Evolutionary conservation across 37 sponge, comb jelly and placozoan species (phyloP), one percentile per base, ranked within the genome.

Genomic region (Geodia barretti): DNA sequence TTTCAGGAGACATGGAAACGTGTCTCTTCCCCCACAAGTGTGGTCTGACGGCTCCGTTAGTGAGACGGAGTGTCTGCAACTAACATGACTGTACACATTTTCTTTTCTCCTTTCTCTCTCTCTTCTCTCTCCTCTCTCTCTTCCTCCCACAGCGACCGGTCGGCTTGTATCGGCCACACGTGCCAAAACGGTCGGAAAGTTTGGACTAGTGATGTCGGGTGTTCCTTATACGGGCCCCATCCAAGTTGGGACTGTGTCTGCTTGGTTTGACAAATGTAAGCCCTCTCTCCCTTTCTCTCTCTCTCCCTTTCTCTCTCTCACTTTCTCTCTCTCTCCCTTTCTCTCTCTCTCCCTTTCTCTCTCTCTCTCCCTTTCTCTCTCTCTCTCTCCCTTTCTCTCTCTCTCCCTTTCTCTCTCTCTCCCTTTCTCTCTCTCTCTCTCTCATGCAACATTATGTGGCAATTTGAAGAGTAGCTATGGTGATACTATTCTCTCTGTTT

Each of bases 311-410:
- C 14, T 7, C 54, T 47, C n/a, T 29, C 30, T 26, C n/a, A 19
- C 20, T 64, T 26, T 29, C n/a, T 5, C n/a, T 5, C n/a, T n/a
- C n/a, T n/a, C n/a, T n/a, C n/a, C n/a, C n/a, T n/a, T n/a, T 68
- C 69, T 79, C 69, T 79, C 69, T 79, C 80, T 79, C 69, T 68
- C 60, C 58, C 72, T 81, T 23, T 47, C 28, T 71, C 31, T 58
- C 43, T 38, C 73, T 73, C 60, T 43, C 73, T 81, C 72, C 69
- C 80, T 68, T 40, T 79, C 80, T 79, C 70, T 79, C 69, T 79
- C 80, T 69, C 80, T 69, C 80, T 68, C 80, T 65, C 68, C 41
- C 70, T 83, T 34, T 37, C 70, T 63, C 42, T 74, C 54, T 83
- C 74, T 69, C 59, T 69, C 60, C 41, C 81, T 69, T 59, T 40